phyloP scores from a whole-genome alignment of 2,888 invertebrate species.

The Venusia cambrica region DNA sequence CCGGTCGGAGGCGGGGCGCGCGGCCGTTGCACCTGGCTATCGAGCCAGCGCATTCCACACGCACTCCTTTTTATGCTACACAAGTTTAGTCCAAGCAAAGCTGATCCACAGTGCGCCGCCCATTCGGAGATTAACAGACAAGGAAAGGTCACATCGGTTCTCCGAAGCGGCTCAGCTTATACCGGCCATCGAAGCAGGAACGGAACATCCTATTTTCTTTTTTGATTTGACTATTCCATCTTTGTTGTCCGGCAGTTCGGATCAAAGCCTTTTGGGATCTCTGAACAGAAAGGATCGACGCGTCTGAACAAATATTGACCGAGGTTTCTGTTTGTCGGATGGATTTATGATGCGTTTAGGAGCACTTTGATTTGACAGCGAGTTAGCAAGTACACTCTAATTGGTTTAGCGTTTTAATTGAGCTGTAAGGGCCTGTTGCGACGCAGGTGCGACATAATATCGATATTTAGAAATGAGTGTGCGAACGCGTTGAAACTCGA shows the following conservation, averaged over 20 bases:
- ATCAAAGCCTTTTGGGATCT: slow-evolving; percentile 48
- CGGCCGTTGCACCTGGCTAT: slow-evolving; percentile 77
- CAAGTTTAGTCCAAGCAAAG: slow-evolving; percentile 56
- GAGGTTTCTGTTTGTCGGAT: slow-evolving; percentile 45
- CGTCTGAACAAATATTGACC: slow-evolving; percentile 59
- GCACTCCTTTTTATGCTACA: slow-evolving; percentile 76
- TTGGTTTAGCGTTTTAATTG: slow-evolving; percentile 46
- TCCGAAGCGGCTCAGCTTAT: slow-evolving; percentile 37
- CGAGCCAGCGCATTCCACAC: slow-evolving; percentile 73
- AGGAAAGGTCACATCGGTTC: slow-evolving; percentile 44
- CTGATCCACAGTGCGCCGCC: slow-evolving; percentile 42
- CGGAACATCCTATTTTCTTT: slow-evolving; percentile 60
- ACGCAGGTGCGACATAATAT: slow-evolving; percentile 1
- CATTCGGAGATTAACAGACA: slow-evolving; percentile 38
- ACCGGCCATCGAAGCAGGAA: slow-evolving; percentile 47
- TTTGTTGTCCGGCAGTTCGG: slow-evolving; percentile 51
- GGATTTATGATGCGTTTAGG: slow-evolving; percentile 57
- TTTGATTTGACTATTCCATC: slow-evolving; percentile 59
- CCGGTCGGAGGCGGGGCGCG: slow-evolving; percentile 63
- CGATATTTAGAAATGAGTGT: slow-evolving; percentile 6
- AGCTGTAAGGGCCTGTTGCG: slow-evolving; percentile 17
- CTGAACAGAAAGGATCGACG: slow-evolving; percentile 34
- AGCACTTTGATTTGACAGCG: slow-evolving; percentile 44
- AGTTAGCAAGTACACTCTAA: slow-evolving; percentile 58
- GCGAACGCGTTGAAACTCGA: slow-evolving; percentile 10